Base-by-base conservation (phyloP, 1,140 invertebrate genomes). In the Leptinotarsa texana region DNA sequence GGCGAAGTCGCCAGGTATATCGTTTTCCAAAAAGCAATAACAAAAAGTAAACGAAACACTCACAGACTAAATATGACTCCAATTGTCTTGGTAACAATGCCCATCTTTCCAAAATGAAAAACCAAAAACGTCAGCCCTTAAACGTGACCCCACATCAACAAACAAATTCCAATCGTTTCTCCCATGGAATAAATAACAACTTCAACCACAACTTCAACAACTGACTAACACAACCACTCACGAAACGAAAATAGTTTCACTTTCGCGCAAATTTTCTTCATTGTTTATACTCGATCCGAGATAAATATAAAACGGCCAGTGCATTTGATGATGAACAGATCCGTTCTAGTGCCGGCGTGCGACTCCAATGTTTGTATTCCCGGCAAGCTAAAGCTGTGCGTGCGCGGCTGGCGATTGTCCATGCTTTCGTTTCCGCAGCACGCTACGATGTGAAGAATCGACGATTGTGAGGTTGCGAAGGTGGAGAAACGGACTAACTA, bases 31-130 rank as follows among this genome's bases (percentile, higher is more conserved):
- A 42, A 11, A 11, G 2, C 11, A 42, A 3, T 42, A 42, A 42
- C 33, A 42, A 42, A 33, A 33, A 11, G 33, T 42, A 42, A 11
- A 42, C 6, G 33, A 57, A 15, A 15, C 51, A 57, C 51, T 57
- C 51, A 92, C 91, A 92, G 90, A 86, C 89, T 91, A 88, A 91
- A 92, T 82, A 92, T 88, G 80, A 92, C 90, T 83, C 91, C 90
- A 76, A 91, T 88, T 71, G 91, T 91, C 84, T 92, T 92, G 69
- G 91, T 91, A 78, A 92, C 89, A 82, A 91, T 89, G 77, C 91
- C 91, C 90, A 92, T 91, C 80, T 83, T 89, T 57, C 4, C 51
- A 17, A 18, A 57, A 57, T 15, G 22, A 15, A 33, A 71, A 21
- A 2, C 15, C 47, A 47, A 69, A 27, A 33, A 18, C 33, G 33